phyloP scores from a whole-genome alignment of 2,797 vertebrate species.

The Spinus olivaceus region DNA sequence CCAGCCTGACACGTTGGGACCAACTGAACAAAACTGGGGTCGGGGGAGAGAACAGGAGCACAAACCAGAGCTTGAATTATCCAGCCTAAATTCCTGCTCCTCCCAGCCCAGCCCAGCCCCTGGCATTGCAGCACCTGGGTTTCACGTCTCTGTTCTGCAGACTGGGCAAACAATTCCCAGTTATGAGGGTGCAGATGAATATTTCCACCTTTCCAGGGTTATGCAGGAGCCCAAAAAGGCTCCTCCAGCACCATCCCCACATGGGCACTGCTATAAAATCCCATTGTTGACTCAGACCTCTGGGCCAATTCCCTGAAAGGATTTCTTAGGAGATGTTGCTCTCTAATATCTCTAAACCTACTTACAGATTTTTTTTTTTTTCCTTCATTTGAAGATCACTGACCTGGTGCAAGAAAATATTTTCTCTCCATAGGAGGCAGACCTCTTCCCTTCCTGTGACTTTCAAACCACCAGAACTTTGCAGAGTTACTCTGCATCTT shows the following conservation, averaged over 20 bases:
- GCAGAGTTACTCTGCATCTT: constrained; percentile 37
- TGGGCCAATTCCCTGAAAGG: background rate
- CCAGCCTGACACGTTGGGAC: constrained; percentile 31
- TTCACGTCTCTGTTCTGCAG: background rate
- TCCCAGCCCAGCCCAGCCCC: background rate
- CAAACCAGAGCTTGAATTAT: background rate
- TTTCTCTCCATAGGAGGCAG: constrained; percentile 37
- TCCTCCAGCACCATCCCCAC: background rate
- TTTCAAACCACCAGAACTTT: constrained; percentile 40
- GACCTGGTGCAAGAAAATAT: constrained; percentile 67
- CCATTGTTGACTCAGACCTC: background rate
- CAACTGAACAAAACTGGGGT: constrained; percentile 25
- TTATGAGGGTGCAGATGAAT: background rate
- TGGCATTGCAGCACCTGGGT: background rate
- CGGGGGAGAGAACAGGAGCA: background rate
- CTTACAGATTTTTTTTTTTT: background rate
- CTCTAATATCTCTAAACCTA: background rate
- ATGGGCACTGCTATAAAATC: background rate
- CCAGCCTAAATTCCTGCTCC: background rate
- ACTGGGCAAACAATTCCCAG: background rate
- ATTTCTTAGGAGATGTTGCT: background rate
- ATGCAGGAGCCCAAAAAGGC: background rate
- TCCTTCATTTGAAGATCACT: constrained; percentile 49
- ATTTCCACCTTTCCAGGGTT: background rate
- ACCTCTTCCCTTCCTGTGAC: constrained; percentile 51